A percentile compares a stretch with the other conserved stretches of the same genome.
Evolutionary conservation across 2,888 invertebrate species (phyloP).

Genomic region (Diarsia dahlii): DNA sequence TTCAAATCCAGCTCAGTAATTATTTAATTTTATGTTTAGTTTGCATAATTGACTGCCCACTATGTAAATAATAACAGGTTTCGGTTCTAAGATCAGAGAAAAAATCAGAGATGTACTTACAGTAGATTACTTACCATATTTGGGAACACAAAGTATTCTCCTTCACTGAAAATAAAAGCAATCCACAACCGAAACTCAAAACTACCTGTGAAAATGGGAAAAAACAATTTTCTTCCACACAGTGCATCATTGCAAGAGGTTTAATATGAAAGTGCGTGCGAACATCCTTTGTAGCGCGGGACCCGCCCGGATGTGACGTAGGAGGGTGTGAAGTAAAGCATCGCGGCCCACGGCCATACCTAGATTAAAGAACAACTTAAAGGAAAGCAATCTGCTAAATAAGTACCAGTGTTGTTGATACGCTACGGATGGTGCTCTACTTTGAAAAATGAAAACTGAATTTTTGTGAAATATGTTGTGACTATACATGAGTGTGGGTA

Average conservation of each 20-base stretch:
- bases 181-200: slow-evolving; percentile 19
- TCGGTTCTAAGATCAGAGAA: not conserved
- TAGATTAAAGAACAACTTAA: slow-evolving; percentile 90
- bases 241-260: slow-evolving; percentile 50
- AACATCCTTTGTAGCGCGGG: slow-evolving; percentile 55
- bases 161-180: slow-evolving; percentile 19
- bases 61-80: not conserved
- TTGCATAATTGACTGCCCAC: slow-evolving; percentile 5
- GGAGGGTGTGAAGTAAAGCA: slow-evolving; percentile 66
- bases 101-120: slow-evolving; percentile 12
- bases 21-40: slow-evolving; percentile 24
- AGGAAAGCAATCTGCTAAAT: slow-evolving; percentile 91
- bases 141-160: not conserved
- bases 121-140: slow-evolving; percentile 10
- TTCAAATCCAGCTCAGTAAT: slow-evolving; percentile 11
- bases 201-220: slow-evolving; percentile 15
- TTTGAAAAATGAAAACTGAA: slow-evolving; percentile 34
- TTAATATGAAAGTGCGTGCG: slow-evolving; percentile 66
- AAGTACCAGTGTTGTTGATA: slow-evolving; percentile 79
- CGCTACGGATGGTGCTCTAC: slow-evolving; percentile 78
- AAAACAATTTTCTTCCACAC: slow-evolving; percentile 39
- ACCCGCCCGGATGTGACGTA: slow-evolving; percentile 62
- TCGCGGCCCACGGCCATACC: slow-evolving; percentile 77
- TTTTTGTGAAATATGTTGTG: not conserved
- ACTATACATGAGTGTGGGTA: not conserved